These are phyloP conservation scores for Molossus alvarezi DNA, from an alignment of 2,797 vertebrate genomes.

Conservation along the genomic window DNA sequence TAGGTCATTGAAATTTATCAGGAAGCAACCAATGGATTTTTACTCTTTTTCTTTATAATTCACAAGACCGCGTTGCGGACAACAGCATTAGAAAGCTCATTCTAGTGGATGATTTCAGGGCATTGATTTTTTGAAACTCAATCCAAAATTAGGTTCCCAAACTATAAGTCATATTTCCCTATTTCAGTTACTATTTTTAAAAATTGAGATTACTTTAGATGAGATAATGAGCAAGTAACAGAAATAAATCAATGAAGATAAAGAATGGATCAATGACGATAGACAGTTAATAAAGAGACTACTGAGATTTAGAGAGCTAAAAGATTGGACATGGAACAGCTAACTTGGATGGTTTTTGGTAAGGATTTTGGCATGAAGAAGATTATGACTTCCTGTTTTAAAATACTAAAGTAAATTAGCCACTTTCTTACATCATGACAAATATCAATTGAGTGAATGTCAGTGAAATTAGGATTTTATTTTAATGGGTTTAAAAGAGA, in stretches of 20 bases:
- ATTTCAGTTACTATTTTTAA: conserved; percentile 44
- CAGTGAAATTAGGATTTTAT: conserved; percentile 33
- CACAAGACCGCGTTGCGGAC: not conserved
- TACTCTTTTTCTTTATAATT: not conserved
- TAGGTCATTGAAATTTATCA: not conserved
- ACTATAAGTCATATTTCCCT: not conserved
- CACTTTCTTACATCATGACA: not conserved
- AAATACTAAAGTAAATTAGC: conserved; percentile 42
- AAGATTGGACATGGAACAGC: not conserved
- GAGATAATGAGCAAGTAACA: not conserved
- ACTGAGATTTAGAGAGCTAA: not conserved
- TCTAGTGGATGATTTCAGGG: conserved; percentile 15
- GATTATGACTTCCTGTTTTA: conserved; percentile 20
- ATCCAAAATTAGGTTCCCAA: not conserved
- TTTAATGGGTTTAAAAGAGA: conserved; percentile 50
- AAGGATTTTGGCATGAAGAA: conserved; percentile 27
- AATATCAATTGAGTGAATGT: not conserved
- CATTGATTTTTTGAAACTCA: not conserved
- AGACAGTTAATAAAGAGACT: not conserved
- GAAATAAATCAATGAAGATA: not conserved
- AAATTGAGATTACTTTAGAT: conserved; percentile 25
- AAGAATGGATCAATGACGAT: not conserved
- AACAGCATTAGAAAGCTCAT: not conserved
- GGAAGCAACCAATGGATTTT: not conserved
- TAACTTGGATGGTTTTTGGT: not conserved